These are phyloP conservation scores for Leptocoma aspasia DNA, from an alignment of 2,113 vertebrate genomes.

Conservation along the genomic window DNA sequence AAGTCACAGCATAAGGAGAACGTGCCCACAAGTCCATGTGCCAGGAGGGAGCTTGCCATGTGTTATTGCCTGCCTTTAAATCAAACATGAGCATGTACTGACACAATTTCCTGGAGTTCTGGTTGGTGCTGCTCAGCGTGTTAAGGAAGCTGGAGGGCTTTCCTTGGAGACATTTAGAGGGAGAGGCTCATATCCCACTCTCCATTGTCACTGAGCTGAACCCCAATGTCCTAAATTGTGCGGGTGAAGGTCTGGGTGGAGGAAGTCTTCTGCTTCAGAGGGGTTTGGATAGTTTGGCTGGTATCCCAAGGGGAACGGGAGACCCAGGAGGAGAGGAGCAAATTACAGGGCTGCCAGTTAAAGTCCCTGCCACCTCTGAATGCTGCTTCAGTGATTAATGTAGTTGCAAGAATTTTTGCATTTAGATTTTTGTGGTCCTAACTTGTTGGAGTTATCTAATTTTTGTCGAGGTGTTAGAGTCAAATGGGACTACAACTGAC, in stretches of 20 bases:
- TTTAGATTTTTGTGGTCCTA: neutral
- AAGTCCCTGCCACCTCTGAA: neutral
- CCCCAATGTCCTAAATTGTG: neutral
- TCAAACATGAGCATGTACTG: rapidly evolving
- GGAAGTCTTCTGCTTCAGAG: neutral
- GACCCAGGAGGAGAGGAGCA: neutral
- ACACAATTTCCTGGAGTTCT: neutral
- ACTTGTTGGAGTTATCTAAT: neutral
- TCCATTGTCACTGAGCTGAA: neutral
- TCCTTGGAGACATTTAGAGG: neutral
- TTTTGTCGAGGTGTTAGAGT: neutral
- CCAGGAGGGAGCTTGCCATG: neutral
- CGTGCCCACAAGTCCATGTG: rapidly evolving
- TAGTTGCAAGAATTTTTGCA: neutral
- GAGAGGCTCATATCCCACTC: neutral
- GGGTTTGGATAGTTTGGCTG: neutral
- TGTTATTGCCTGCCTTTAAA: neutral
- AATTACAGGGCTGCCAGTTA: neutral
- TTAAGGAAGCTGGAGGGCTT: neutral
- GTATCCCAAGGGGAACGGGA: neutral
- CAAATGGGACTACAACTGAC: neutral
- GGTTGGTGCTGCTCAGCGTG: rapidly evolving
- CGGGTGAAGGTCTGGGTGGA: neutral
- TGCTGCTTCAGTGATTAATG: neutral
- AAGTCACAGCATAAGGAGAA: neutral